Base-by-base conservation (phyloP, 2,797 vertebrate species). In the Manis javanica region DNA sequence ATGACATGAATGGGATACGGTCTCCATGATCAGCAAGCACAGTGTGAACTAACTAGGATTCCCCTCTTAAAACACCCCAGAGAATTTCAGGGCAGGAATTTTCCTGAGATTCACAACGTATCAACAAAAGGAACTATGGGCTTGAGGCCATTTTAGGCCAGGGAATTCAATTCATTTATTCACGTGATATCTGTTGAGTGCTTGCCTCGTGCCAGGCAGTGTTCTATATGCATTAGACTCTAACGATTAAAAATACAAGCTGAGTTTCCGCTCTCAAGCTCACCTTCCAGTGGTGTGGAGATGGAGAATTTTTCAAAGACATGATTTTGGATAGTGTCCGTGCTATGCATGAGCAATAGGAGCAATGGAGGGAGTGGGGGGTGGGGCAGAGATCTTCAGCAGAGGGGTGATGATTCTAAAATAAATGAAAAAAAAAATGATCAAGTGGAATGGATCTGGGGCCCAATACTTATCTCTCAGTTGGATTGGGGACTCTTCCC, bases 401-500 rank as follows among this genome's bases (percentile, higher is more conserved):
- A 99, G 93, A 98, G 98, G 96, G 99, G 99, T 94, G n/a, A 71
- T 7, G 99, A 99, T 79, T 98, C 99, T 77, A 99, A 99, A 99
- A 98, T 99, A 98, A 99, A 99, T 61, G 99, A 37, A 6, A 18
- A 37, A 6, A 18, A 68, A 94, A 99, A 96, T 99, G 79, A 75
- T 98, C 99, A 95, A 99, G 99, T 72, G 99, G 99, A 98, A 99
- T 99, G 98, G 99, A 99, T 89, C 98, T 99, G 98, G 99, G 99
- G 96, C 99, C 99, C 61, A 98, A 98, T 98, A 99, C 99, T 97
- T 97, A 98, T 19, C 98, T 99, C 84, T 95, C 99, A 79, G 99
- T 99, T 98, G 99, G 99, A 98, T 98, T 99, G 98, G 99, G 98
- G 77, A 99, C 99, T 82, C 99, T 99, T 97, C 98, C 99, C 90